phyloP scores from a whole-genome alignment of 2,888 invertebrate genomes.

The Gandaritis pyraliata region DNA sequence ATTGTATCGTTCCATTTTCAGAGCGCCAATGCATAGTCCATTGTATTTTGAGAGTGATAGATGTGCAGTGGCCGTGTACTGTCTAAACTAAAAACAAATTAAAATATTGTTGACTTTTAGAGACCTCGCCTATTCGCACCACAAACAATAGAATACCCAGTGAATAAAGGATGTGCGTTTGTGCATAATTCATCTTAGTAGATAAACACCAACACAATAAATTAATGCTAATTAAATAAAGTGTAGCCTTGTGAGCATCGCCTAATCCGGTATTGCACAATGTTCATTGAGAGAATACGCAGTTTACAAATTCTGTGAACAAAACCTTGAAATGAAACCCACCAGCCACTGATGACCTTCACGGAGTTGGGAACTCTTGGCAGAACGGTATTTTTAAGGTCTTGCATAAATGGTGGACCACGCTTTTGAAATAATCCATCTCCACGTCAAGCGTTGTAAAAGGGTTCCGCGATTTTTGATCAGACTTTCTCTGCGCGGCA shows the following conservation, averaged over 20 bases:
- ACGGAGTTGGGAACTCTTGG: not conserved
- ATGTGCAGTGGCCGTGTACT: not conserved
- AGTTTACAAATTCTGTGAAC: slow-evolving; percentile 21
- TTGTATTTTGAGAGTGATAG: too few species aligned
- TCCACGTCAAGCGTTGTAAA: not conserved
- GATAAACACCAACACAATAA: slow-evolving; percentile 43
- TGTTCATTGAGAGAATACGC: slow-evolving; percentile 43
- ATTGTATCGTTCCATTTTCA: too few species aligned
- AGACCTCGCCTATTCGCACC: slow-evolving; percentile 8
- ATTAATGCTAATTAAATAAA: slow-evolving; percentile 58
- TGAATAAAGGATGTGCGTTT: slow-evolving; percentile 30
- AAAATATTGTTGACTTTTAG: slow-evolving; percentile 3
- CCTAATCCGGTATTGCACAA: slow-evolving; percentile 56
- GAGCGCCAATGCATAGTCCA: too few species aligned
- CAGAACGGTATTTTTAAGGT: not conserved
- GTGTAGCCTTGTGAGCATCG: slow-evolving; percentile 52
- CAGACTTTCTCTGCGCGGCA: too few species aligned
- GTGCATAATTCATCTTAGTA: slow-evolving; percentile 30
- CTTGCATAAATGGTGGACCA: not conserved
- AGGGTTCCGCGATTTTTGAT: not conserved
- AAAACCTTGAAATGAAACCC: not conserved
- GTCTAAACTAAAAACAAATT: not conserved
- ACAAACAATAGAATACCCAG: slow-evolving; percentile 28
- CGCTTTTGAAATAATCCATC: not conserved
- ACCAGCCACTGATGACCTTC: slow-evolving; percentile 4